These are phyloP conservation scores for Cryptophagus acutangulus DNA, from an alignment of 2,888 invertebrate species.

Conservation along the genomic window DNA sequence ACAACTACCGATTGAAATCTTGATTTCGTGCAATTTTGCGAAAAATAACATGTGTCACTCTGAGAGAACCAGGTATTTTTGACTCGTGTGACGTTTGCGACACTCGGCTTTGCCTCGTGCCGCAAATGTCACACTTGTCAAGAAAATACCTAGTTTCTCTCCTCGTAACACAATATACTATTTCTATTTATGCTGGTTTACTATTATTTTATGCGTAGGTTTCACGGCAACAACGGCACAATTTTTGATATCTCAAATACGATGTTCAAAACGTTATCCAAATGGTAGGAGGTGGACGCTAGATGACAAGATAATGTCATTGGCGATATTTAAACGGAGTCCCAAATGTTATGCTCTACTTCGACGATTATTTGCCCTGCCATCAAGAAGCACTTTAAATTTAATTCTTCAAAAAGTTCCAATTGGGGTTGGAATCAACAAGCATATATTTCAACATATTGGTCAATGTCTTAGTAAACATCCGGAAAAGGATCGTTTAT, in stretches of 20 bases:
- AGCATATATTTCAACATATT: conserved; percentile 18
- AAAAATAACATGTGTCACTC: no score
- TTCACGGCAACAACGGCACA: no score
- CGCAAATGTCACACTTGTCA: no score
- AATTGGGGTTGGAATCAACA: conserved; percentile 19
- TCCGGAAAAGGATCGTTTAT: conserved; percentile 13
- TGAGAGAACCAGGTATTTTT: no score
- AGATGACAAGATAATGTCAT: conserved; percentile 18
- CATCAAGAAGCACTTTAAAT: conserved; percentile 17
- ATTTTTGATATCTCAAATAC: conserved; percentile 16
- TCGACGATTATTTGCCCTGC: conserved; percentile 18
- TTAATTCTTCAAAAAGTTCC: conserved; percentile 17
- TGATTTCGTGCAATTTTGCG: no score
- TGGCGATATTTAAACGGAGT: conserved; percentile 11
- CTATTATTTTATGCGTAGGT: no score
- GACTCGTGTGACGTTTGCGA: no score
- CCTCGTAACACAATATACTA: no score
- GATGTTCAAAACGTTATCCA: conserved; percentile 6
- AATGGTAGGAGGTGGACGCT: conserved; percentile 20
- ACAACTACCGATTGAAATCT: no score
- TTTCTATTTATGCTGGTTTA: no score
- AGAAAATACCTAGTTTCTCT: no score
- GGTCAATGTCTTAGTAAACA: conserved; percentile 10
- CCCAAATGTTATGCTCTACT: conserved; percentile 15
- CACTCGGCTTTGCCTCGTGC: no score